These are phyloP conservation scores for Delichon dasypus DNA, from an alignment of 2,797 vertebrate species.

Conservation along the genomic window DNA sequence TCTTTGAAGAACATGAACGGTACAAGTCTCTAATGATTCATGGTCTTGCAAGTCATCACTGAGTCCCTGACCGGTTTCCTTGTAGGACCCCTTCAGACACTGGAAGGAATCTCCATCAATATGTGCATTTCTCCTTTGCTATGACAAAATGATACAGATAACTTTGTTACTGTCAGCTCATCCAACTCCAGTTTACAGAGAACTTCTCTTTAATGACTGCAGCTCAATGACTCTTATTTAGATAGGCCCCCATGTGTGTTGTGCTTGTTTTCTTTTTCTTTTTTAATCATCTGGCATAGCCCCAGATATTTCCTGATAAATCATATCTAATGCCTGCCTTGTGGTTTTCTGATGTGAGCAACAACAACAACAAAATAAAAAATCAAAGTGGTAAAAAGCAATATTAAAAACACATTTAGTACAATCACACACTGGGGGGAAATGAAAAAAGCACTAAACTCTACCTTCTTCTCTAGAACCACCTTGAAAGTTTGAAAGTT, in stretches of 20 bases:
- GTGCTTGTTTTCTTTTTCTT: slow-evolving; percentile 18
- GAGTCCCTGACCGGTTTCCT: background rate
- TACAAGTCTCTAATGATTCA: background rate
- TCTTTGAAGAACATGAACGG: background rate
- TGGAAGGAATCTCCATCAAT: background rate
- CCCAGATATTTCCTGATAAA: slow-evolving; percentile 47
- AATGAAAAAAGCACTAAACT: slow-evolving; percentile 33
- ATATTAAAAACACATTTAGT: slow-evolving; percentile 53
- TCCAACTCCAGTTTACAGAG: background rate
- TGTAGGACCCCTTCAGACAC: background rate
- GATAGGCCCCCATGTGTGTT: background rate
- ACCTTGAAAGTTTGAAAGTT: slow-evolving; percentile 44
- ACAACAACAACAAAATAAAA: slow-evolving; percentile 32
- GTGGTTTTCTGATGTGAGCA: slow-evolving; percentile 41
- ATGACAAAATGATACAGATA: background rate
- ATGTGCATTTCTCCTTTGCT: background rate
- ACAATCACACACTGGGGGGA: slow-evolving; percentile 6
- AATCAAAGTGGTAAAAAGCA: slow-evolving; percentile 40
- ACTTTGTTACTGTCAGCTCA: background rate
- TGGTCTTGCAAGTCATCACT: background rate
- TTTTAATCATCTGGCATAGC: slow-evolving; percentile 41
- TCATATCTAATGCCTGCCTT: slow-evolving; percentile 41
- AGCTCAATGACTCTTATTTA: slow-evolving; percentile 4
- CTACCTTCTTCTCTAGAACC: slow-evolving; percentile 25
- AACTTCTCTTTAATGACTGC: background rate